Evolutionary conservation across 2,888 invertebrate genomes (phyloP).

Genomic region (Dryococelus australis): DNA sequence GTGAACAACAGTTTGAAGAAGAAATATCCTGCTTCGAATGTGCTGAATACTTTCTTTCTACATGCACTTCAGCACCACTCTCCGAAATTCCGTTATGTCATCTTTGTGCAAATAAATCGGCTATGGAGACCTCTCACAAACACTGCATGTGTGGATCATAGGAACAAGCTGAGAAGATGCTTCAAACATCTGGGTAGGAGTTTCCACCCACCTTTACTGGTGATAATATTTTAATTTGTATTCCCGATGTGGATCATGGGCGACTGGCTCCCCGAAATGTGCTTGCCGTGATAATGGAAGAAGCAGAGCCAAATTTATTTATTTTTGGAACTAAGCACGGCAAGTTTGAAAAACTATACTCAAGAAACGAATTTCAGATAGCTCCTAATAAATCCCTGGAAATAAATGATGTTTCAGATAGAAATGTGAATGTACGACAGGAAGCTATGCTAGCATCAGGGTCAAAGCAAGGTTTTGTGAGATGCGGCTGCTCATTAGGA

Average conservation of each 20-base stretch:
- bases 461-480: not conserved
- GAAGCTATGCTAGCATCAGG: not conserved
- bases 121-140: not conserved
- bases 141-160: not conserved
- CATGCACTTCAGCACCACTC: not conserved
- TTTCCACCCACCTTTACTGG: not conserved
- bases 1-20: not conserved
- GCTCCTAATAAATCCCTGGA: not conserved
- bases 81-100: slow-evolving; percentile 3
- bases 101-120: not conserved
- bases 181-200: not conserved
- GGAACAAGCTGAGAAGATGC: slow-evolving; percentile 3
- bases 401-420: not conserved
- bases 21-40: slow-evolving; percentile 21
- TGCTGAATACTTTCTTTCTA: too few species aligned
- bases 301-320: not conserved
- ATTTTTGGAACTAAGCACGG: not conserved
- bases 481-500: not conserved
- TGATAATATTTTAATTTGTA: not conserved
- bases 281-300: not conserved
- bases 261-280: not conserved
- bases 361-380: not conserved
- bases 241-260: not conserved
- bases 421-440: not conserved
- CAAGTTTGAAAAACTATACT: not conserved